Conservation (phyloP, 1,140 invertebrate genomes). For the Musca vetustissima region DNA sequence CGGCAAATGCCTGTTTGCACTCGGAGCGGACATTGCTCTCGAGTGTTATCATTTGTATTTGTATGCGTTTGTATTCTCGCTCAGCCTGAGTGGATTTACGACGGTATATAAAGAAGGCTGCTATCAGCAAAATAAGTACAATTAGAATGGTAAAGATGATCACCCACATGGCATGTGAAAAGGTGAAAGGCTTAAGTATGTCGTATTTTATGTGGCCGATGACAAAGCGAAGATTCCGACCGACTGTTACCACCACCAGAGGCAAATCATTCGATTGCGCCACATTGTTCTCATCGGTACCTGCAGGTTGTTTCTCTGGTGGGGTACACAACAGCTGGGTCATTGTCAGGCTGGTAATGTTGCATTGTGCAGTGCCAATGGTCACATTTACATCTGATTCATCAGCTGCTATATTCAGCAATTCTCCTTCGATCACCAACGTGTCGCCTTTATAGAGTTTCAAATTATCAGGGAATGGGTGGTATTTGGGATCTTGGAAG, state of each 20-base stretch:
- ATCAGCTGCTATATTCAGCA: conserved; percentile 87
- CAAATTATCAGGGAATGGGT: conserved; percentile 79
- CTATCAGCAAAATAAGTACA: conserved; percentile 80
- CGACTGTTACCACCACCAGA: conserved; percentile 87
- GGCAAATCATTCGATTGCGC: conserved; percentile 75
- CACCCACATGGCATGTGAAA: conserved; percentile 84
- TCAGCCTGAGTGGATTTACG: conserved; percentile 93
- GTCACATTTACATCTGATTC: conserved; percentile 92
- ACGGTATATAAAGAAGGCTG: conserved; percentile 85
- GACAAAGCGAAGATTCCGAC: conserved; percentile 80
- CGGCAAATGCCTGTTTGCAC: conserved; percentile 98
- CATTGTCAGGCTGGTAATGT: conserved; percentile 88
- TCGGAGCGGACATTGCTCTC: conserved; percentile 97
- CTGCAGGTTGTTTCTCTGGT: conserved; percentile 79
- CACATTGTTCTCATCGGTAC: conserved; percentile 83
- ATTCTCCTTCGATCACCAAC: conserved; percentile 92
- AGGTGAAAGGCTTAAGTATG: conserved; percentile 77
- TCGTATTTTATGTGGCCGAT: conserved; percentile 90
- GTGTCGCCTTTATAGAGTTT: conserved; percentile 94
- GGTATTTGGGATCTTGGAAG: conserved; percentile 90
- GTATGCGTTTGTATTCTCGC: conserved; percentile 94
- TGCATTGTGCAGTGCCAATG: conserved; percentile 84
- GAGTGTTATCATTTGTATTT: conserved; percentile 99
- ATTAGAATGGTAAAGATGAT: conserved; percentile 81
- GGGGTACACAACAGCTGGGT: conserved; percentile 89